These are phyloP conservation scores for Eudasyphora cyanicolor DNA, from an alignment of 2,888 invertebrate species.

Conservation along the genomic window DNA sequence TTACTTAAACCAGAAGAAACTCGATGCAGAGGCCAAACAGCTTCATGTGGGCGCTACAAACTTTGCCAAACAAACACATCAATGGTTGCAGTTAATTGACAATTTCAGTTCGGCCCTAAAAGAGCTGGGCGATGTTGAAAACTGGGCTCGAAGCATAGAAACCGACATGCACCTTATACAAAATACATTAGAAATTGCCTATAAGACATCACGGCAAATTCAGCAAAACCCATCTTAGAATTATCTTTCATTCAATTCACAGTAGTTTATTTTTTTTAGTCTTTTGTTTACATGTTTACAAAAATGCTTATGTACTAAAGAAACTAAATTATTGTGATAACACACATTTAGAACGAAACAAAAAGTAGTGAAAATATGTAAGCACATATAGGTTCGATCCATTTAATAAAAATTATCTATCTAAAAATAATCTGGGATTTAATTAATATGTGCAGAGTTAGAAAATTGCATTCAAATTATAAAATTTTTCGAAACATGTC, in stretches of 20 bases:
- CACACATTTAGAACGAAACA: neutral
- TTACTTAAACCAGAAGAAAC: constrained; percentile 97
- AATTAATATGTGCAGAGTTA: neutral
- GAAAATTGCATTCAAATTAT: constrained; percentile 1
- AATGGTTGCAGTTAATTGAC: constrained; percentile 96
- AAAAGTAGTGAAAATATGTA: neutral
- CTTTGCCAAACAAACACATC: constrained; percentile 97
- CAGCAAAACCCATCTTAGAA: constrained; percentile 50
- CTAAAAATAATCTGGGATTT: constrained; percentile 3
- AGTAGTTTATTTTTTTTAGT: constrained; percentile 9
- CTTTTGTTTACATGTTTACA: neutral
- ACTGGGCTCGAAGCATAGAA: constrained; percentile 98
- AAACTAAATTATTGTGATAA: constrained; percentile 14
- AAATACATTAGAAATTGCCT: constrained; percentile 95
- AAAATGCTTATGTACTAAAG: neutral
- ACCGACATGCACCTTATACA: constrained; percentile 96
- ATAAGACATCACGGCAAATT: constrained; percentile 85
- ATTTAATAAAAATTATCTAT: constrained; percentile 14
- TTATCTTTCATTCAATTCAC: constrained; percentile 7
- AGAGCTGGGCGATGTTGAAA: constrained; percentile 99
- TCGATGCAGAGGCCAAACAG: constrained; percentile 98
- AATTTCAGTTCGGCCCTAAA: constrained; percentile 91
- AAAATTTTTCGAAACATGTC: neutral
- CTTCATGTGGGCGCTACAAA: constrained; percentile 95
- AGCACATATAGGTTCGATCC: neutral